Base-by-base conservation (phyloP, 2,888 invertebrate genomes). In the Luperina testacea region DNA sequence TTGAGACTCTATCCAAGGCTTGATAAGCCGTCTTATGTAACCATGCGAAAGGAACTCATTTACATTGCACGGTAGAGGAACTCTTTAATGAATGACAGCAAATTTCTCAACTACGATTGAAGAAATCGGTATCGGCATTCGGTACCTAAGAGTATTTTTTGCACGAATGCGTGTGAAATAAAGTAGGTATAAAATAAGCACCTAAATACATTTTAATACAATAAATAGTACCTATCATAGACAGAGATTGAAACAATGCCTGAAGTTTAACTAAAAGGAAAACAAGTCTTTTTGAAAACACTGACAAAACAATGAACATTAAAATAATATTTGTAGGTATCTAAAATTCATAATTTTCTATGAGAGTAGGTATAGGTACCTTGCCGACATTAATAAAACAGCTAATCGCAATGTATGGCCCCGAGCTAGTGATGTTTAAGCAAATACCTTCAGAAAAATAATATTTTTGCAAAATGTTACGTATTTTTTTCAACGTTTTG, bases 371-470 rank as follows among this genome's bases (percentile, higher is more conserved):
- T 32, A 65, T 3, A 42, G 13, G 17, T 42, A 59, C 8, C 69
- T 70, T n/a, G 1, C 53, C 15, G 15, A 72, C 59, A 63, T 71
- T 70, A 73, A 72, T 68, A 83, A 63, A 65, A 45, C 69, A 61
- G 64, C 57, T 64, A 53, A 78, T 38, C 63, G 53, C 71, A 61
- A 65, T 32, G 17, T 42, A 69, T 15, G 24, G 68, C 74, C 72
- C 2, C 45, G 5, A 59, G 73, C 51, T 45, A 59, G 13, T 38
- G 59, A 81, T 77, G 74, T 81, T 72, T 61, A 74, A 68, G 71
- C 45, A 75, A 71, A 81, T 77, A 70, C 51, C n/a, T 74, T 27
- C 45, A 75, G 53, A 78, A 70, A 67, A 82, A 59, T 81, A 72
- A 70, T 53, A 65, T 72, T 74, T 74, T 69, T 79, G 11, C 65